Conservation (phyloP, 2,113 vertebrate species). For the Albula goreensis region DNA sequence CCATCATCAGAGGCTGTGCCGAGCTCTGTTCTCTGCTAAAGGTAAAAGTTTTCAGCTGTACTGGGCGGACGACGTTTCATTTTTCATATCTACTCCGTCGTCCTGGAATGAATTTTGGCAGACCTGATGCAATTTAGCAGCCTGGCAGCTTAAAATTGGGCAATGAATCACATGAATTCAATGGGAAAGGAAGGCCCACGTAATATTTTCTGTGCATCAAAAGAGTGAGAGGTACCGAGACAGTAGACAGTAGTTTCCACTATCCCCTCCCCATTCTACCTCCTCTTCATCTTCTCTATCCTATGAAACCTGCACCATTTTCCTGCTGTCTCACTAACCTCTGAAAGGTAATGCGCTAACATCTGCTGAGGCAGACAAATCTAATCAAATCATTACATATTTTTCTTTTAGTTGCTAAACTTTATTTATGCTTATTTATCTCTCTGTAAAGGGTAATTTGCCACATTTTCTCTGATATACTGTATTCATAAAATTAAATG, state of each 20-base stretch:
- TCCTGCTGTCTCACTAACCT: constrained; percentile 28
- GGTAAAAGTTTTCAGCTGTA: constrained; percentile 99
- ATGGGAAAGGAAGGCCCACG: constrained; percentile 93
- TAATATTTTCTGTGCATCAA: constrained; percentile 98
- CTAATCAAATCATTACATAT: not conserved
- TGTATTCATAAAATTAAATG: not conserved
- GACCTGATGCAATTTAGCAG: constrained; percentile 99
- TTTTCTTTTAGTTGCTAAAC: not conserved
- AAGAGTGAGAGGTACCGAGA: constrained; percentile 83
- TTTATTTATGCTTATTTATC: not conserved
- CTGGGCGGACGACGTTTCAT: constrained; percentile 98
- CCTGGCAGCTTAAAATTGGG: constrained; percentile 99
- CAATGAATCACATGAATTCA: constrained; percentile 99
- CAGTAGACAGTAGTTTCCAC: constrained; percentile 80
- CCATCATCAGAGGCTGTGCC: constrained; percentile 97
- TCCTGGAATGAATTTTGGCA: constrained; percentile 99
- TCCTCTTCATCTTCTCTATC: constrained; percentile 56
- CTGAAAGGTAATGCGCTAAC: not conserved
- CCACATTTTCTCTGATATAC: not conserved
- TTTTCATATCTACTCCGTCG: constrained; percentile 99
- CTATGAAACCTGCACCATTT: constrained; percentile 73
- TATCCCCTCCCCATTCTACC: constrained; percentile 68
- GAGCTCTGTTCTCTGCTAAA: constrained; percentile 89
- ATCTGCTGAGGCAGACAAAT: not conserved
- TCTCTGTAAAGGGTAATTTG: not conserved